These are phyloP conservation scores for Agrochola macilenta DNA, from an alignment of 2,888 invertebrate genomes.

Conservation along the genomic window DNA sequence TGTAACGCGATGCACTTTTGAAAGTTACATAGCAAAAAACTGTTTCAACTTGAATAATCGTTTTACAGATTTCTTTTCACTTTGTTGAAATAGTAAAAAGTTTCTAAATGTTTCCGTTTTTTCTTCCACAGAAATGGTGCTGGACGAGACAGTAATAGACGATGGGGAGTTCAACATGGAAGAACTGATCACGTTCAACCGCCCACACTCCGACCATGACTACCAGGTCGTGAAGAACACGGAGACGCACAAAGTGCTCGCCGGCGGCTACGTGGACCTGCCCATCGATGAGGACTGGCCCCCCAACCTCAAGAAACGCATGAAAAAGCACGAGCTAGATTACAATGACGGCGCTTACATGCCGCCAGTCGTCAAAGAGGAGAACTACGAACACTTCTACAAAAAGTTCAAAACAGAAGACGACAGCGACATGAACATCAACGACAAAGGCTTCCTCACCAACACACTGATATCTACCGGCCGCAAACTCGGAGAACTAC, in stretches of 20 bases:
- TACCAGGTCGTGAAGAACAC: conserved; percentile 85
- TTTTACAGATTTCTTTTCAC: conserved; percentile 21
- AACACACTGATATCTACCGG: conserved; percentile 83
- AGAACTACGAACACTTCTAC: conserved; percentile 82
- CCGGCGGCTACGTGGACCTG: conserved; percentile 89
- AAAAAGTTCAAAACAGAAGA: conserved; percentile 78
- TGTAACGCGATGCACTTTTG: conserved; percentile 54
- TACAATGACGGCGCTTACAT: conserved; percentile 85
- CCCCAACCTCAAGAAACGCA: conserved; percentile 87
- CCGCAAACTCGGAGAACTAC: conserved; percentile 83
- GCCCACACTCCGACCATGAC: conserved; percentile 87
- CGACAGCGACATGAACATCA: conserved; percentile 69
- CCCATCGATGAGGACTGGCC: conserved; percentile 92
- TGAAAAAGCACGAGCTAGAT: conserved; percentile 86
- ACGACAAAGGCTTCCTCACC: conserved; percentile 75
- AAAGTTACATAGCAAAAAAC: conserved; percentile 29
- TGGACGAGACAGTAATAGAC: conserved; percentile 89
- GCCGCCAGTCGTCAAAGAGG: conserved; percentile 84
- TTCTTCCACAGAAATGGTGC: conserved; percentile 79
- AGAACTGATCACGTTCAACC: conserved; percentile 90
- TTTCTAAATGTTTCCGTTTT: conserved; percentile 25
- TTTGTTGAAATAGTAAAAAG: background rate
- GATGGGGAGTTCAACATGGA: conserved; percentile 92
- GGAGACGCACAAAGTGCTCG: conserved; percentile 74
- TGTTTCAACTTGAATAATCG: conserved; percentile 10